These are phyloP conservation scores for Pipistrellus pygmaeus DNA, from an alignment of 2,797 vertebrate species.

Conservation along the genomic window DNA sequence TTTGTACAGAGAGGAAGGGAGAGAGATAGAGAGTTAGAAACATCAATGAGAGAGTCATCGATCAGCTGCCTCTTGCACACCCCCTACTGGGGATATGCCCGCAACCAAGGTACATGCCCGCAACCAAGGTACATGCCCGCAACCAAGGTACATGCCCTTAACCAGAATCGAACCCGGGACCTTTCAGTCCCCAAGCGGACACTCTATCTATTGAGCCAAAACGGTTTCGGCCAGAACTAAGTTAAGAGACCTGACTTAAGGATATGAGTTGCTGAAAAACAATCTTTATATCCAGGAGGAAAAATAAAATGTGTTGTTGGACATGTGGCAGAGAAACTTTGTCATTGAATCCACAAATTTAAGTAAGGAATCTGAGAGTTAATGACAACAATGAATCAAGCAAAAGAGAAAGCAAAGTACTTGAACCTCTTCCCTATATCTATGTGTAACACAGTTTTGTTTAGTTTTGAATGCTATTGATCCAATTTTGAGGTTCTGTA, in stretches of 20 bases:
- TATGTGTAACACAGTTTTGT: not conserved
- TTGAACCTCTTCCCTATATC: not conserved
- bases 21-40: no score
- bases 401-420: not conserved
- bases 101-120: no score
- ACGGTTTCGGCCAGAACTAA: not conserved
- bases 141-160: no score
- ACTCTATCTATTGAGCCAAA: no score
- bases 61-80: no score
- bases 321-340: not conserved
- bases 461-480: not conserved
- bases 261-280: not conserved
- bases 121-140: no score
- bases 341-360: not conserved
- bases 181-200: no score
- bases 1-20: no score
- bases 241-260: not conserved
- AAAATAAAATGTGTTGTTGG: not conserved
- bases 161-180: no score
- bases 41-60: no score
- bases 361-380: not conserved
- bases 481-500: not conserved
- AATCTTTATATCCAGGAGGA: not conserved
- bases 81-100: no score
- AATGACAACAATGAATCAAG: not conserved